Evolutionary conservation across 2,888 invertebrate species (phyloP).

Genomic region (Deilephila porcellus): DNA sequence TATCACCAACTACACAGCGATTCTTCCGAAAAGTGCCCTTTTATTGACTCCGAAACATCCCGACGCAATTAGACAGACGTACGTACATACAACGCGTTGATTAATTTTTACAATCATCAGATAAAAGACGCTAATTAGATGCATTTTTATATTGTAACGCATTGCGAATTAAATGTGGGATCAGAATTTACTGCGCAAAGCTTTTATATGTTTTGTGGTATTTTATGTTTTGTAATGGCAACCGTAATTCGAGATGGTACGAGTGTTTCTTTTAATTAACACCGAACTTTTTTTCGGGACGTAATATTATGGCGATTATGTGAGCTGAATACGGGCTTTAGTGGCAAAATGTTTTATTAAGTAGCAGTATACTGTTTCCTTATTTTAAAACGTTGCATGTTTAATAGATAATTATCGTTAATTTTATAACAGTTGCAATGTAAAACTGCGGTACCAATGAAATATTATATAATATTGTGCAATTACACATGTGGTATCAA

Average conservation of each 20-base stretch:
- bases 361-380: background rate
- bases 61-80: slow-evolving; percentile 65
- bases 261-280: slow-evolving; percentile 35
- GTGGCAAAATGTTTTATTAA: background rate
- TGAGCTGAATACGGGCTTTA: slow-evolving; percentile 14
- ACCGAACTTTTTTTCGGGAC: background rate
- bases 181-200: slow-evolving; percentile 42
- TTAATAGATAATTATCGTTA: background rate
- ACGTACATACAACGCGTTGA: slow-evolving; percentile 56
- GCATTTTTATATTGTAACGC: slow-evolving; percentile 41
- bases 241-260: slow-evolving; percentile 35
- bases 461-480: background rate
- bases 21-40: slow-evolving; percentile 52
- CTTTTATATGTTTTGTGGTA: slow-evolving; percentile 40
- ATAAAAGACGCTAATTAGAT: slow-evolving; percentile 62
- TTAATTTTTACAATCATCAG: slow-evolving; percentile 52
- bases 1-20: slow-evolving; percentile 64
- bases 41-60: slow-evolving; percentile 53
- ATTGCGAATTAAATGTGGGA: slow-evolving; percentile 41
- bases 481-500: slow-evolving; percentile 1
- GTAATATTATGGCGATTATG: slow-evolving; percentile 21
- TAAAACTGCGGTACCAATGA: background rate
- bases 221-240: slow-evolving; percentile 45
- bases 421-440: too few species aligned
- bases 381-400: background rate